phyloP scores from a whole-genome alignment of 1,140 invertebrate species.

The Zaprionus gabonicus region DNA sequence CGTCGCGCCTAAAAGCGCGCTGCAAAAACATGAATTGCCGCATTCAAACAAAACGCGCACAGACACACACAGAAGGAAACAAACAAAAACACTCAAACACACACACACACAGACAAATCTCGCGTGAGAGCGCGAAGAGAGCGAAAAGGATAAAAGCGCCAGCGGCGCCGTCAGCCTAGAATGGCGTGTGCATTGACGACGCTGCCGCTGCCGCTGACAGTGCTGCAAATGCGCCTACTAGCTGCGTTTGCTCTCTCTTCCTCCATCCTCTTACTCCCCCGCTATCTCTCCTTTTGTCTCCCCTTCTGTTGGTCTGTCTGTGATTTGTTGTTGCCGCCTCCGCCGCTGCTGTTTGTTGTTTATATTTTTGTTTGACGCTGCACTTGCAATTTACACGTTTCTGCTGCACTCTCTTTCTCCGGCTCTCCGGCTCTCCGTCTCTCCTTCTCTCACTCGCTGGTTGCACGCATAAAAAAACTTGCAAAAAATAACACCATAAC shows the following conservation, averaged over 20 bases:
- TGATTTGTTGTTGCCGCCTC: slow-evolving; percentile 7
- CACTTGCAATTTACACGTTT: slow-evolving; percentile 24
- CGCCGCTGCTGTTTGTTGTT: slow-evolving; percentile 23
- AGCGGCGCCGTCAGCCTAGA: slow-evolving; percentile 13
- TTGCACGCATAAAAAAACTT: neutral
- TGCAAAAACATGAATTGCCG: slow-evolving; percentile 40
- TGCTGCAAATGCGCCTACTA: slow-evolving; percentile 1
- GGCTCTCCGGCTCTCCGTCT: no score
- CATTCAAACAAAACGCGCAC: slow-evolving; percentile 27
- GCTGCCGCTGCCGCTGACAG: slow-evolving; percentile 27
- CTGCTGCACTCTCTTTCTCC: neutral
- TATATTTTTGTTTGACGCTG: slow-evolving; percentile 19
- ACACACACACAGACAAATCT: slow-evolving; percentile 22
- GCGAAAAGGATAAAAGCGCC: neutral
- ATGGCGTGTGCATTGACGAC: slow-evolving; percentile 34
- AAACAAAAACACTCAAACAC: slow-evolving; percentile 11
- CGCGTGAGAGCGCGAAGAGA: slow-evolving; percentile 13
- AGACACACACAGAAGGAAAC: slow-evolving; percentile 13
- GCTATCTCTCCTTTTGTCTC: neutral
- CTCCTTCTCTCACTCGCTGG: neutral
- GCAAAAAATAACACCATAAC: neutral
- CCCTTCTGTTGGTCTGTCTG: slow-evolving; percentile 8
- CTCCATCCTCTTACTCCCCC: neutral
- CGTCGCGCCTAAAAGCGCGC: slow-evolving; percentile 49
- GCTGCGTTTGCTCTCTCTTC: neutral